Percentiles rank a stretch among this genome's conserved stretches.
These are phyloP conservation scores for Mesoligia furuncula DNA, from an alignment of 2,888 invertebrate species.

Conservation along the genomic window DNA sequence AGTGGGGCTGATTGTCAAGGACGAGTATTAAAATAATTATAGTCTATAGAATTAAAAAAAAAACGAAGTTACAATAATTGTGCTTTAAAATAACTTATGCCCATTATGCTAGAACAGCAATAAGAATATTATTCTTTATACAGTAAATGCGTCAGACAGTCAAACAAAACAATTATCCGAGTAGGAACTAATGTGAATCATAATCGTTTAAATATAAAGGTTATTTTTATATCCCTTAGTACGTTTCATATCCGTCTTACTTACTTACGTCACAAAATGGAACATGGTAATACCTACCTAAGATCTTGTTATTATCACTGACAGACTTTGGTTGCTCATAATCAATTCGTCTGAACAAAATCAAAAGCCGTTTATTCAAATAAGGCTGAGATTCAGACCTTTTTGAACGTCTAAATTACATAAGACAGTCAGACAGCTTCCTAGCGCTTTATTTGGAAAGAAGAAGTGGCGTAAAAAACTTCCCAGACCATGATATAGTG, in stretches of 20 bases:
- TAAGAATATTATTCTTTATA: neutral
- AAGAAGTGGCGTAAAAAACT: no score
- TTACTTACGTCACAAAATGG: neutral
- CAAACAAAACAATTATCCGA: neutral
- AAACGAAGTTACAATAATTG: neutral
- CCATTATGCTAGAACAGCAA: neutral
- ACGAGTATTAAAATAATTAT: neutral
- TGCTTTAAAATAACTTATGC: neutral
- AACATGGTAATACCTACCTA: neutral
- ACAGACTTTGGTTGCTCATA: neutral
- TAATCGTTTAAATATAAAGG: conserved; percentile 4
- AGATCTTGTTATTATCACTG: neutral
- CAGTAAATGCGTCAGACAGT: neutral
- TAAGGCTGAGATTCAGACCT: no score
- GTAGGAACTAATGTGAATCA: neutral
- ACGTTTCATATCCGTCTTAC: conserved; percentile 1
- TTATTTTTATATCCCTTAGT: neutral
- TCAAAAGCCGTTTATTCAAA: neutral
- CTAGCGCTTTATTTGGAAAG: neutral
- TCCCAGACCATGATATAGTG: neutral
- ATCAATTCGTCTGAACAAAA: neutral
- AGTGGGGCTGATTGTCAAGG: neutral
- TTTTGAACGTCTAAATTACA: neutral
- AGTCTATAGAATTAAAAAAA: neutral
- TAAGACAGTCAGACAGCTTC: no score